These are phyloP conservation scores for Nomada flava DNA, from an alignment of 2,888 invertebrate species.

Conservation along the genomic window DNA sequence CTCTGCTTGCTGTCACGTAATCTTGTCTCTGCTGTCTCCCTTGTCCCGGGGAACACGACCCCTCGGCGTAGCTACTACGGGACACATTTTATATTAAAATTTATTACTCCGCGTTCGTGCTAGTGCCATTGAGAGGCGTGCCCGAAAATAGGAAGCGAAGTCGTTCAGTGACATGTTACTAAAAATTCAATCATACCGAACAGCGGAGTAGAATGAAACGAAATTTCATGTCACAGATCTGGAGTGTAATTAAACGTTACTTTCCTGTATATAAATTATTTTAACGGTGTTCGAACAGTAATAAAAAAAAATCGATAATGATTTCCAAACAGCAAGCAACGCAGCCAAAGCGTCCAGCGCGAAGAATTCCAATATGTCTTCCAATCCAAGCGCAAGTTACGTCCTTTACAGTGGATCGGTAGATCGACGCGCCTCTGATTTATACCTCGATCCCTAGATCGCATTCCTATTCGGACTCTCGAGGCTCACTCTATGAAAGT, in stretches of 20 bases:
- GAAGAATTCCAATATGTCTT: constrained; percentile 44
- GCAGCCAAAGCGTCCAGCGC: constrained; percentile 9
- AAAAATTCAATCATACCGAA: too few species aligned
- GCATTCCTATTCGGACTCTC: constrained; percentile 41
- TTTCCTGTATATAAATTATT: too few species aligned
- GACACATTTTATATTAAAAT: too few species aligned
- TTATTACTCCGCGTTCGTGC: too few species aligned
- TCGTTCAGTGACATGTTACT: not conserved
- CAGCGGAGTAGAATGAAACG: too few species aligned
- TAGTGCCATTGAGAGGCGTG: too few species aligned
- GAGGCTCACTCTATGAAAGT: constrained; percentile 68
- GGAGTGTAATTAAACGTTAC: too few species aligned
- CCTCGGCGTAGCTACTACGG: too few species aligned
- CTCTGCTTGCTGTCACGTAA: constrained; percentile 9
- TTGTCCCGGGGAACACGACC: too few species aligned
- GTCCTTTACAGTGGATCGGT: constrained; percentile 64
- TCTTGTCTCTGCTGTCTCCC: too few species aligned
- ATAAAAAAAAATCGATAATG: not conserved
- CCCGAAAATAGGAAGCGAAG: not conserved
- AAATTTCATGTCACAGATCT: too few species aligned
- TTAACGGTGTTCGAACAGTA: too few species aligned
- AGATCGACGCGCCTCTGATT: constrained; percentile 58
- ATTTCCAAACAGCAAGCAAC: not conserved
- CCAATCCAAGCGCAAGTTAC: constrained; percentile 58
- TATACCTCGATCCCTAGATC: constrained; percentile 53